Percentiles rank a stretch among this genome's conserved stretches.
Conservation (phyloP, 2,888 invertebrate genomes). For the Drosophila kokeensis region DNA sequence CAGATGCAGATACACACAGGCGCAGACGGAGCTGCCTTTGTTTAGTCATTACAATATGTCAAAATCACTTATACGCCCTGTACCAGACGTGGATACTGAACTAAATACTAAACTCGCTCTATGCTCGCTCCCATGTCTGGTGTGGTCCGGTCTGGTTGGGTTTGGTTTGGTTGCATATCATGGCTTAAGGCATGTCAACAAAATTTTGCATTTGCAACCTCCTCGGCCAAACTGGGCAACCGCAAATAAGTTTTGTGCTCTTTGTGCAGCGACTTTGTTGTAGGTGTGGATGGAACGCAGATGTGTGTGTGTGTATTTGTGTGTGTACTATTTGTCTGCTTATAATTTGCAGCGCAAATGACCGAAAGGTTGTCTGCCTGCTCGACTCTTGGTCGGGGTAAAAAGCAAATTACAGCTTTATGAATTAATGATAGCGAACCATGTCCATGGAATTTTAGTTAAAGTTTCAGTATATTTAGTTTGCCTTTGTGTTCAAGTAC, state of each 20-base stretch:
- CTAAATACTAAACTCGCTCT: conserved; percentile 14
- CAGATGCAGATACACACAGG: conserved; percentile 9
- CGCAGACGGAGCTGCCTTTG: conserved; percentile 41
- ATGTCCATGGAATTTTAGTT: conserved; percentile 43
- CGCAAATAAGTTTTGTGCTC: conserved; percentile 71
- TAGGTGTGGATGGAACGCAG: conserved; percentile 37
- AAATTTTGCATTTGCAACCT: conserved; percentile 61
- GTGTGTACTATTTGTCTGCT: conserved; percentile 61
- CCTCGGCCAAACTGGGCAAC: conserved; percentile 56
- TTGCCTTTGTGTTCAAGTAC: conserved; percentile 12
- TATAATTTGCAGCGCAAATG: conserved; percentile 64
- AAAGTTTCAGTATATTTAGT: conserved; percentile 36
- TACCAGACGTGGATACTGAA: conserved; percentile 14
- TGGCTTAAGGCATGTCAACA: conserved; percentile 65
- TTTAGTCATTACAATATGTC: conserved; percentile 71
- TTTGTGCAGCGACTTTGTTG: conserved; percentile 53
- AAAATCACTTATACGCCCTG: conserved; percentile 60
- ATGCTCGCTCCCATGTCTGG: background rate
- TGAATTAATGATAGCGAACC: conserved; percentile 68
- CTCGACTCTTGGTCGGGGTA: conserved; percentile 33
- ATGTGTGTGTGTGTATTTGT: conserved; percentile 15
- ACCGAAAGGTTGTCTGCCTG: conserved; percentile 57
- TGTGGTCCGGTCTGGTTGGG: background rate
- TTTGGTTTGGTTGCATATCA: conserved; percentile 47
- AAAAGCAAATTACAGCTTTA: conserved; percentile 69